A percentile compares a stretch with the other conserved stretches of the same genome.
phyloP scores from a whole-genome alignment of 2,113 vertebrate species.

The Ifrita kowaldi region DNA sequence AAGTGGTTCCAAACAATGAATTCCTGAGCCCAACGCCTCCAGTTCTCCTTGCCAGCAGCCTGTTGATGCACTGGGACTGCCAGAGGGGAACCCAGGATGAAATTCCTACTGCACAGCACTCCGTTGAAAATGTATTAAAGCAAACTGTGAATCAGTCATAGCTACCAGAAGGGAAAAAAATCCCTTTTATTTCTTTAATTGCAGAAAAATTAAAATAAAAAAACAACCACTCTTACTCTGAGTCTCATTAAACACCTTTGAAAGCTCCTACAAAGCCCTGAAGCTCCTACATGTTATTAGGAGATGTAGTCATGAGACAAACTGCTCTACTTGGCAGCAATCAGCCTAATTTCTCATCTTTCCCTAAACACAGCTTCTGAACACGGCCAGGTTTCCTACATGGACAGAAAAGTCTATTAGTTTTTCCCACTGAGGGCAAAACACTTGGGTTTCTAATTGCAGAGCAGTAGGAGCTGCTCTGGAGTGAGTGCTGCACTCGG shows the following conservation, averaged over 20 bases:
- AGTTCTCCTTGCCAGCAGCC: not conserved
- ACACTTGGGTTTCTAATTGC: not conserved
- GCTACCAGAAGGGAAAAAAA: not conserved
- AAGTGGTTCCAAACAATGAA: not conserved
- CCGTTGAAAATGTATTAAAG: not conserved
- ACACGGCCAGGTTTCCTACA: not conserved
- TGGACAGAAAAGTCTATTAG: not conserved
- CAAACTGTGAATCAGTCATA: not conserved
- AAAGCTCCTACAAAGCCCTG: not conserved
- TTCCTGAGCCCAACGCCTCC: not conserved
- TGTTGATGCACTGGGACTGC: not conserved
- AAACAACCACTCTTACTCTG: not conserved
- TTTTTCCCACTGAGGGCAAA: not conserved
- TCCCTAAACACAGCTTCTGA: not conserved
- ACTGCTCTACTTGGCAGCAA: not conserved
- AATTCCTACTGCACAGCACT: not conserved
- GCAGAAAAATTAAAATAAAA: not conserved
- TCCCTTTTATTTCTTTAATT: not conserved
- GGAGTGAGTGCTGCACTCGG: not conserved
- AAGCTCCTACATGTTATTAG: not conserved
- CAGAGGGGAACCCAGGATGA: not conserved
- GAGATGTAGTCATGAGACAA: not conserved
- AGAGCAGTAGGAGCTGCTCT: not conserved
- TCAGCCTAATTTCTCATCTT: not conserved
- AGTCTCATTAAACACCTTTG: conserved; percentile 27